A percentile compares a stretch with the other conserved stretches of the same genome.
These are phyloP conservation scores for Rhingia rostrata DNA, from an alignment of 2,888 invertebrate species.

Conservation along the genomic window DNA sequence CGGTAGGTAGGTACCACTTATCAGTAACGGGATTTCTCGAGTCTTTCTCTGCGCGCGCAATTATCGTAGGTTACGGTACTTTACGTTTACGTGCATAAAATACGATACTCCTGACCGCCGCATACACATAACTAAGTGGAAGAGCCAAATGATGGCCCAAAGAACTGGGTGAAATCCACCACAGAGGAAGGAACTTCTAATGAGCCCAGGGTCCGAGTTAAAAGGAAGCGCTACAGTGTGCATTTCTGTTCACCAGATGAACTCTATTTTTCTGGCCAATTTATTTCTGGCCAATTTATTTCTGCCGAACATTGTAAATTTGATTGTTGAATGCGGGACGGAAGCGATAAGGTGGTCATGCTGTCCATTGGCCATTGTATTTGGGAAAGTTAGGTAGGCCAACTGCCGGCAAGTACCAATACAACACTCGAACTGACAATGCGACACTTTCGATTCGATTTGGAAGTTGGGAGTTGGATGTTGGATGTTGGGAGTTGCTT, in stretches of 20 bases:
- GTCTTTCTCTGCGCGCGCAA: slow-evolving; percentile 64
- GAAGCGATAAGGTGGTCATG: slow-evolving; percentile 45
- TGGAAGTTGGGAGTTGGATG: background rate
- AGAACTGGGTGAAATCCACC: slow-evolving; percentile 51
- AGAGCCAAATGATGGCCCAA: slow-evolving; percentile 38
- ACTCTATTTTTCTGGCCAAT: slow-evolving; percentile 44
- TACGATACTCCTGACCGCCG: slow-evolving; percentile 37
- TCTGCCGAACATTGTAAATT: slow-evolving; percentile 54
- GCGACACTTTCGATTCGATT: slow-evolving; percentile 71
- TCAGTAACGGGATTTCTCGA: slow-evolving; percentile 67
- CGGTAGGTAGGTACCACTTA: slow-evolving; percentile 59
- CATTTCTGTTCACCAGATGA: background rate
- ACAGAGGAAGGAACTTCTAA: slow-evolving; percentile 60
- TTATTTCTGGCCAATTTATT: slow-evolving; percentile 69
- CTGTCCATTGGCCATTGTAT: slow-evolving; percentile 21
- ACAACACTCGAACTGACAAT: slow-evolving; percentile 35
- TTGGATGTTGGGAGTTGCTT: slow-evolving; percentile 18
- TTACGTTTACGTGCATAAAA: slow-evolving; percentile 43
- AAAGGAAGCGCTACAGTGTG: slow-evolving; percentile 52
- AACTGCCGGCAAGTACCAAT: background rate
- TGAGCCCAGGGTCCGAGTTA: slow-evolving; percentile 45
- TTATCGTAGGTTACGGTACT: slow-evolving; percentile 69
- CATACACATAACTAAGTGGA: slow-evolving; percentile 16
- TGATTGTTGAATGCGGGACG: slow-evolving; percentile 58
- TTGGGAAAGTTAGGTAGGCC: slow-evolving; percentile 36